These are phyloP conservation scores for Myotis findleyi DNA, from an alignment of 2,797 vertebrate genomes.

Conservation along the genomic window DNA sequence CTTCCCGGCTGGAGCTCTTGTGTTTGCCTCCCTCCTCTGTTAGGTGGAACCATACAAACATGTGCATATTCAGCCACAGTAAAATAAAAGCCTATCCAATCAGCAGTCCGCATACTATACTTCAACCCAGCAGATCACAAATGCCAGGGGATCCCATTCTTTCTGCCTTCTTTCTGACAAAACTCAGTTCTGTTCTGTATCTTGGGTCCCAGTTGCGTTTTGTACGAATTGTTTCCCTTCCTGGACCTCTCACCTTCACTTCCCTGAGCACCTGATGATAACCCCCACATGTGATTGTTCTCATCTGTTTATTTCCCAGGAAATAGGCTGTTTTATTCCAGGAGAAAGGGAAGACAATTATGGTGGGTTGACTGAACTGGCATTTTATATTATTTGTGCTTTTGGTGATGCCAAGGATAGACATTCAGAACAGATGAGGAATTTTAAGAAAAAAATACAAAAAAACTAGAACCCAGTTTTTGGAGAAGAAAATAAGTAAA, in stretches of 20 bases:
- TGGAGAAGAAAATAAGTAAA: constrained; percentile 19
- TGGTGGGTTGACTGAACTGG: background rate
- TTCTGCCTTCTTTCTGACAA: background rate
- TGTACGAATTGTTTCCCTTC: background rate
- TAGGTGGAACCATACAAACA: background rate
- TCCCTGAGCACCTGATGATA: background rate
- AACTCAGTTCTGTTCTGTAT: background rate
- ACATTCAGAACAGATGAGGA: background rate
- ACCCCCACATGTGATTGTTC: background rate
- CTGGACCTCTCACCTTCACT: background rate
- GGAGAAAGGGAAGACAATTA: background rate
- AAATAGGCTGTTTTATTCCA: background rate
- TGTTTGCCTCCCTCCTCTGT: background rate
- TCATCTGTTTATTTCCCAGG: background rate
- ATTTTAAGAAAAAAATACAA: background rate
- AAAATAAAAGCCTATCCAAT: background rate
- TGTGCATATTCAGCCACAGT: background rate
- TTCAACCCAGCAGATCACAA: background rate
- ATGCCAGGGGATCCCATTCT: background rate
- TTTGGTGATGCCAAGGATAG: background rate
- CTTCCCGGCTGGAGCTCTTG: background rate
- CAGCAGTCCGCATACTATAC: background rate
- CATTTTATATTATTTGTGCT: background rate
- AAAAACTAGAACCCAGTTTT: background rate
- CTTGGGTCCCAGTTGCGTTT: background rate